These are phyloP conservation scores for Marmota monax DNA, from an alignment of 2,113 vertebrate species.

Conservation along the genomic window DNA sequence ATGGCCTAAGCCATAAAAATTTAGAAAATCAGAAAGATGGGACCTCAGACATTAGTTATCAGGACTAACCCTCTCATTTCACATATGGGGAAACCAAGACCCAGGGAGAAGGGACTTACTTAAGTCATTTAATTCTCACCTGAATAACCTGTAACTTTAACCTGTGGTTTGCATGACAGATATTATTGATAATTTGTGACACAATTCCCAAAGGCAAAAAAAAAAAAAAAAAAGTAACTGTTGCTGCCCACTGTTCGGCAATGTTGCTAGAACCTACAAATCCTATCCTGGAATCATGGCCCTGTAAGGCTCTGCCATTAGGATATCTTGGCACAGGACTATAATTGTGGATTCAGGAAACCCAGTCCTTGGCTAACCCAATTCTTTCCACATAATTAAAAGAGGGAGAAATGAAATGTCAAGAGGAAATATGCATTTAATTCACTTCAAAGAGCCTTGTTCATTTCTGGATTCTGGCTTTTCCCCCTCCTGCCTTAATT, in stretches of 20 bases:
- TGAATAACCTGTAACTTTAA: neutral
- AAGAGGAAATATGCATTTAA: slow-evolving; percentile 41
- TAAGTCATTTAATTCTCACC: neutral
- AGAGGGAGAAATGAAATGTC: slow-evolving; percentile 50
- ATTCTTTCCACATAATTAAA: slow-evolving; percentile 48
- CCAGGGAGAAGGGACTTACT: neutral
- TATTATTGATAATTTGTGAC: neutral
- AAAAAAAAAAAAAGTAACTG: neutral
- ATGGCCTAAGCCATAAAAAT: neutral
- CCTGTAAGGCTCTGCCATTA: neutral
- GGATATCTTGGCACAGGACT: neutral
- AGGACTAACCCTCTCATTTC: neutral
- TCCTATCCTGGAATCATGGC: neutral
- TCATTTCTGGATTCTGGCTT: neutral
- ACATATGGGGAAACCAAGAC: neutral
- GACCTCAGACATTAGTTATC: neutral
- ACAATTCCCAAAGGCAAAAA: neutral
- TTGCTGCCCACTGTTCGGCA: neutral
- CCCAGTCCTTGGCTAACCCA: neutral
- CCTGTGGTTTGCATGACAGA: neutral
- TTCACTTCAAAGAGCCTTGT: neutral
- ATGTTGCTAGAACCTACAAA: neutral
- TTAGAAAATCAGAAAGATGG: neutral
- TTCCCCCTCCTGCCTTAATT: neutral
- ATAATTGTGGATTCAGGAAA: neutral